Base-by-base conservation (phyloP, 2,113 vertebrate genomes). In the Sebastes fasciatus region DNA sequence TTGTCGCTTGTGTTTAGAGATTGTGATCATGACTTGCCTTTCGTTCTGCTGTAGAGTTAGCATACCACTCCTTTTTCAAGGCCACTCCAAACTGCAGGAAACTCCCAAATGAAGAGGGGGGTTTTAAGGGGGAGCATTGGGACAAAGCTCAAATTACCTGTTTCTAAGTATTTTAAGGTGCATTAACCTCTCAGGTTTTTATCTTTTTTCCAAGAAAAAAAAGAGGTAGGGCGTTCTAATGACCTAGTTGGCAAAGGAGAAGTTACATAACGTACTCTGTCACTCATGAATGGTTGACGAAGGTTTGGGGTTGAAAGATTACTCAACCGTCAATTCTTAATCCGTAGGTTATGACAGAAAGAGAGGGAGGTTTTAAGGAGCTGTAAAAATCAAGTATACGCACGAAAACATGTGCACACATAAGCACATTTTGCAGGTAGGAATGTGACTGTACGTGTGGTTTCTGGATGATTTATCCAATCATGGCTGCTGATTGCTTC, bases 291-390 rank as follows among this genome's bases (percentile, higher is more conserved):
- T 68, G 51, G 52, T 82, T 91, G 87, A 93, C 88, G 73, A 87
- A 80, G 77, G 82, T 76, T 81, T 80, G 55, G 66, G 60, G 83
- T 85, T 90, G 75, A 88, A 87, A n/a, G 79, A 88, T 93, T 94
- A 80, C 91, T 91, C 84, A 88, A 87, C 73, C 60, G 7, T 46
- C 26, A 76, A 81, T 77, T 79, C 86, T 75, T 89, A 86, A 93
- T 91, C 91, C 60, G 43, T 77, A 87, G 77, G 83, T 85, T 86
- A 48, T 83, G 85, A 91, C 84, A 90, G 80, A 83, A 42, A 65
- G 65, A 63, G 57, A 73, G 77, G 57, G 64, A 69, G 13, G 40
- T 57, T 46, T 54, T 49, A 42, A 40, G 60, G 74, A 61, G 51
- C 61, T 23, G 55, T 21, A 23, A 61, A 79, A 80, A 60, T 48